A percentile compares a stretch with the other conserved stretches of the same genome.
These are phyloP conservation scores for Philonicus albiceps DNA, from an alignment of 2,888 invertebrate genomes.

Conservation along the genomic window DNA sequence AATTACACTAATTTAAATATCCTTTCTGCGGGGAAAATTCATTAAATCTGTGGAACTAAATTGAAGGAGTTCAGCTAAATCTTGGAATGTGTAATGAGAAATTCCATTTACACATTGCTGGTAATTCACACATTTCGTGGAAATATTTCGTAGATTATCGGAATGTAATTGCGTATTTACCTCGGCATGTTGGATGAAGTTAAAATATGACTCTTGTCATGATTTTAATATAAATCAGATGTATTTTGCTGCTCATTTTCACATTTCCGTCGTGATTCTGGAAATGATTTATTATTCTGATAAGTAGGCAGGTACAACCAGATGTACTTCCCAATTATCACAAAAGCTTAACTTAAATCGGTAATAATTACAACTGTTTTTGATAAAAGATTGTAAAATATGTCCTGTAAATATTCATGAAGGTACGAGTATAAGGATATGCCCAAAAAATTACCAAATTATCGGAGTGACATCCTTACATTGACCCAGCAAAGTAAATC, in stretches of 20 bases:
- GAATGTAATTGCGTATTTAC: not conserved
- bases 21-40: not conserved
- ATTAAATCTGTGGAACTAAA: not conserved
- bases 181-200: not conserved
- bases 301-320: not conserved
- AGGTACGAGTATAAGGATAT: not conserved
- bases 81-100: not conserved
- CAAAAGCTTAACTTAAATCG: not conserved
- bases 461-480: not conserved
- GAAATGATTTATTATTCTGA: not conserved
- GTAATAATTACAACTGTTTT: not conserved
- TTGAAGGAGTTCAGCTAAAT: not conserved
- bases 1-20: not conserved
- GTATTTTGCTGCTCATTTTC: not conserved
- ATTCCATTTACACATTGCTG: not conserved
- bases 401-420: not conserved
- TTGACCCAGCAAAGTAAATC: not conserved
- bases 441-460: not conserved
- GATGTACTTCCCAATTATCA: not conserved
- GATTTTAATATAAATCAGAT: not conserved
- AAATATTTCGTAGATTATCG: not conserved
- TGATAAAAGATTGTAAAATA: not conserved
- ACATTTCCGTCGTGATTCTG: not conserved
- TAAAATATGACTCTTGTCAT: not conserved
- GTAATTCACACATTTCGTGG: not conserved